A percentile compares a stretch with the other conserved stretches of the same genome.
Evolutionary conservation across 2,113 vertebrate species (phyloP).

Genomic region (Aythya baeri): DNA sequence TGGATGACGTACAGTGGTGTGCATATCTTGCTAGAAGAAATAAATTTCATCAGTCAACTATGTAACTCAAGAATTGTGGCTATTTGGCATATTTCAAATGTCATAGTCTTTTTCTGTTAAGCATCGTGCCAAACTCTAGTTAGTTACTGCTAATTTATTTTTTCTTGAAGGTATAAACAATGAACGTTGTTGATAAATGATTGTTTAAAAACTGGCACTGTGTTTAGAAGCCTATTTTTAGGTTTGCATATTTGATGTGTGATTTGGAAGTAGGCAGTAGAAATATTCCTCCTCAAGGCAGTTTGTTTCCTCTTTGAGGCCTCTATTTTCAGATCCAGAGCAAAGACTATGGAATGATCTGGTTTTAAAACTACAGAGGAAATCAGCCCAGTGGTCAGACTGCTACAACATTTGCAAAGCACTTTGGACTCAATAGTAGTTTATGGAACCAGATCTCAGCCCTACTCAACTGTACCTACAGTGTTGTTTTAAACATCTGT

Average conservation of each 20-base stretch:
- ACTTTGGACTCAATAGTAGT: conserved; percentile 11
- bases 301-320: conserved; percentile 8
- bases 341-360: background rate
- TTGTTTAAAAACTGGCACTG: background rate
- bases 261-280: background rate
- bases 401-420: background rate
- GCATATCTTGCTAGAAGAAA: background rate
- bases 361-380: conserved; percentile 18
- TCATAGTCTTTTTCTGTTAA: background rate
- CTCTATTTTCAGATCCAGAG: conserved; percentile 33
- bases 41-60: background rate
- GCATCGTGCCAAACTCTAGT: background rate
- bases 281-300: background rate
- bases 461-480: background rate
- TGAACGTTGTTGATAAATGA: background rate
- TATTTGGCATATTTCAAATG: background rate
- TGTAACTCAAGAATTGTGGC: background rate
- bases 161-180: background rate
- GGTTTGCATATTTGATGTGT: background rate
- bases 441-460: conserved; percentile 25
- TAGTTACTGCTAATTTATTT: background rate
- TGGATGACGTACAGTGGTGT: background rate
- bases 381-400: background rate
- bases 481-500: conserved; percentile 21
- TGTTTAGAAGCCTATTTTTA: background rate